These are phyloP conservation scores for Agrochola macilenta DNA, from an alignment of 2,888 invertebrate genomes.

Conservation along the genomic window DNA sequence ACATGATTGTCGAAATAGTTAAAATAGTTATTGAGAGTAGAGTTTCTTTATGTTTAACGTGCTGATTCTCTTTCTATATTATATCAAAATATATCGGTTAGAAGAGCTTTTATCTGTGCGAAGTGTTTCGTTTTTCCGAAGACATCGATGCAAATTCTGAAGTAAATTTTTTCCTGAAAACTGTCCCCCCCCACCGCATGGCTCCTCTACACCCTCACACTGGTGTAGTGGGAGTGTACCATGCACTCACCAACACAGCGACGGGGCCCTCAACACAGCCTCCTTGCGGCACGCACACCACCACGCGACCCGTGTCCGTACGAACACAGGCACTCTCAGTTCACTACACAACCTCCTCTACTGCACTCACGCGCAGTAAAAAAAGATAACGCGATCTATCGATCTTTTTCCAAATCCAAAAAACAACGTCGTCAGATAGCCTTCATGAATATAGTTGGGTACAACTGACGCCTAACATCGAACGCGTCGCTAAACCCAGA, in stretches of 20 bases:
- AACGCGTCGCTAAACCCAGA: slow-evolving; percentile 82
- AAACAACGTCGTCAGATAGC: slow-evolving; percentile 82
- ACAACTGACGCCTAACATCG: slow-evolving; percentile 84
- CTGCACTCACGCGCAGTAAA: slow-evolving; percentile 91
- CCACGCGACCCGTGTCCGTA: slow-evolving; percentile 78
- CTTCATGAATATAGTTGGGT: slow-evolving; percentile 84
- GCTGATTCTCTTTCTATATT: no score
- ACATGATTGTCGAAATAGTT: slow-evolving; percentile 22
- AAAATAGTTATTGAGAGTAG: slow-evolving; percentile 2
- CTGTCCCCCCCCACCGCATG: slow-evolving; percentile 64
- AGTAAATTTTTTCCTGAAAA: slow-evolving; percentile 42
- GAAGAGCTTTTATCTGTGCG: not conserved
- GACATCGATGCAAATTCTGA: not conserved
- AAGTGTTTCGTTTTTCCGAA: not conserved
- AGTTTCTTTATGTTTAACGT: not conserved
- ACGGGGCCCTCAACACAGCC: slow-evolving; percentile 81
- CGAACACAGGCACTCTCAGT: slow-evolving; percentile 90
- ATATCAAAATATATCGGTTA: not conserved
- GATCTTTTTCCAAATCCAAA: slow-evolving; percentile 88
- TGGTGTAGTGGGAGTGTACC: slow-evolving; percentile 85
- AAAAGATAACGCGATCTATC: slow-evolving; percentile 90
- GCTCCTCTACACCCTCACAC: slow-evolving; percentile 80
- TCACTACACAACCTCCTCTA: slow-evolving; percentile 89
- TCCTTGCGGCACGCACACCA: slow-evolving; percentile 84
- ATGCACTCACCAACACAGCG: slow-evolving; percentile 86